Percentiles rank a stretch among this genome's conserved stretches.
These are phyloP conservation scores for Intellagama lesueurii DNA, from an alignment of 2,797 vertebrate species.

Conservation along the genomic window DNA sequence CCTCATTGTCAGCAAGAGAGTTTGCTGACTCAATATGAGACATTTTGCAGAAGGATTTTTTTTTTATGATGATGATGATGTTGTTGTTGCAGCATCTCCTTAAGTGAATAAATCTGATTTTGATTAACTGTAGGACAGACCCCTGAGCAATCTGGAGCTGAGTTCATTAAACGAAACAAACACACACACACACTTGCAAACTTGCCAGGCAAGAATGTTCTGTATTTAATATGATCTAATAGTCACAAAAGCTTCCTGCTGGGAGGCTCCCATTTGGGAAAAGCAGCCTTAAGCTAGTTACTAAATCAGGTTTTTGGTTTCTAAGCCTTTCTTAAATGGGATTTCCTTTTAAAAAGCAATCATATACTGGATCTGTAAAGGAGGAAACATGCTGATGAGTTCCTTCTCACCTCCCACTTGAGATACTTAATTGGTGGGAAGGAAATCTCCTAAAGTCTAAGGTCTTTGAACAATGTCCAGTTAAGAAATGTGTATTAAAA, in stretches of 20 bases:
- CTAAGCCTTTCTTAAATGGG: slow-evolving; percentile 16
- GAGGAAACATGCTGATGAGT: background rate
- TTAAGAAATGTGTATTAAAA: background rate
- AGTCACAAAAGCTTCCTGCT: slow-evolving; percentile 1
- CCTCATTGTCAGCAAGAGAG: slow-evolving; percentile 26
- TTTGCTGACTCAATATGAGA: background rate
- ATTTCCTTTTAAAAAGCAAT: background rate
- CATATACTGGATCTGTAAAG: background rate
- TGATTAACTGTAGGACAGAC: slow-evolving; percentile 27
- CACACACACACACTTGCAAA: background rate
- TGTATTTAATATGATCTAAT: slow-evolving; percentile 13
- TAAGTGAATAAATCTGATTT: slow-evolving; percentile 25
- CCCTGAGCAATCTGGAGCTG: background rate
- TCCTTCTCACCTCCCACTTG: too few relatives aligned
- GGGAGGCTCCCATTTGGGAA: slow-evolving; percentile 1
- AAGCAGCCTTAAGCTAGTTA: slow-evolving; percentile 29
- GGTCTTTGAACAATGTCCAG: background rate
- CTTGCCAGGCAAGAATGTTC: background rate
- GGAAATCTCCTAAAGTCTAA: too few relatives aligned
- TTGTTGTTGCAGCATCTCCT: slow-evolving; percentile 6
- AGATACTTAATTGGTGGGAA: background rate
- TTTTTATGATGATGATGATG: background rate
- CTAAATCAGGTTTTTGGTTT: background rate
- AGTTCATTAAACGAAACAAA: background rate
- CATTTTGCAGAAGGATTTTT: background rate